phyloP scores from a whole-genome alignment of 2,888 invertebrate species.

The Aporophyla lueneburgensis region DNA sequence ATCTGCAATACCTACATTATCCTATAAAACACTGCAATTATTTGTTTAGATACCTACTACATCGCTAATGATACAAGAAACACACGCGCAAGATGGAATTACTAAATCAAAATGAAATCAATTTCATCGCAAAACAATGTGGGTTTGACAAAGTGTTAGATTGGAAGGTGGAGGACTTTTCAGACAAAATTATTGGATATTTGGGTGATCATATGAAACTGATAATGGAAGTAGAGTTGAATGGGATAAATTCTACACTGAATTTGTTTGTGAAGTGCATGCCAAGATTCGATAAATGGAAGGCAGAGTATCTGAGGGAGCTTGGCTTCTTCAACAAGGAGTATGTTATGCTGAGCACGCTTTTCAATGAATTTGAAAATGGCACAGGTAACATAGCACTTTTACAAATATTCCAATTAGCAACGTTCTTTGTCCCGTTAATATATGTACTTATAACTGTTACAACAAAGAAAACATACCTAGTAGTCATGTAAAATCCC shows the following conservation, averaged over 20 bases:
- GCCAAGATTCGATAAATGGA: constrained; percentile 88
- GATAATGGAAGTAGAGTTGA: constrained; percentile 69
- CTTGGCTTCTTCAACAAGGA: constrained; percentile 82
- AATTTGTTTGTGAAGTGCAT: constrained; percentile 91
- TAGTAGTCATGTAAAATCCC: neutral
- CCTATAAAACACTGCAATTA: constrained; percentile 37
- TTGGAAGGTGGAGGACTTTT: constrained; percentile 77
- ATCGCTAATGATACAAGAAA: constrained; percentile 25
- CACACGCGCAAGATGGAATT: constrained; percentile 73
- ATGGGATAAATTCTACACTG: constrained; percentile 66
- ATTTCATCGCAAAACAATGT: constrained; percentile 71
- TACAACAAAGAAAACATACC: neutral
- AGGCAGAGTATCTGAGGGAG: constrained; percentile 81
- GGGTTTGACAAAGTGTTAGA: constrained; percentile 69
- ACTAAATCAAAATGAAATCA: constrained; percentile 75
- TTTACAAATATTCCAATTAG: neutral
- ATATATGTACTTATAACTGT: too few relatives aligned
- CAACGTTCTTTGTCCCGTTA: neutral
- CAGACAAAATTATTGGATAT: constrained; percentile 81
- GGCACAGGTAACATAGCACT: constrained; percentile 72
- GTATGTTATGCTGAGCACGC: constrained; percentile 77
- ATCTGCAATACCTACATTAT: constrained; percentile 21
- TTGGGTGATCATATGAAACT: constrained; percentile 84
- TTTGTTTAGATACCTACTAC: constrained; percentile 34
- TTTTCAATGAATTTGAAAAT: constrained; percentile 79